Evolutionary conservation across 2,113 vertebrate species (phyloP).

Genomic region (Rhizomys pruinosus): DNA sequence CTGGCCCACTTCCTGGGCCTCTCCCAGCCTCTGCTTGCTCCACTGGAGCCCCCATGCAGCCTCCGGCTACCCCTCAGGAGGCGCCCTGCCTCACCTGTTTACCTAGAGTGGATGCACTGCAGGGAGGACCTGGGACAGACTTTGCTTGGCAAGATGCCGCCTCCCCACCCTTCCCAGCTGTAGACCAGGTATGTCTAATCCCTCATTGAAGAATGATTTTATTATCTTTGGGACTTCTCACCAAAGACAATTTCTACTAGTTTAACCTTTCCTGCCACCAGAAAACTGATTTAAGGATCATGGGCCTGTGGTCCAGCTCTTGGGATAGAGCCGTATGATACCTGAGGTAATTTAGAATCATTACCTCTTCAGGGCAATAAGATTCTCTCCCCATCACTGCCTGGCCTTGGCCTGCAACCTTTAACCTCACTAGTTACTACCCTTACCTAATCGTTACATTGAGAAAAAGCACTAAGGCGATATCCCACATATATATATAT

Average conservation of each 20-base stretch:
- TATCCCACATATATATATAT: too few relatives aligned
- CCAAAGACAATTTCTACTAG: not conserved
- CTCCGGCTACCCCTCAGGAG: not conserved
- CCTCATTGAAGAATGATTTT: not conserved
- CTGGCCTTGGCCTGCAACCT: not conserved
- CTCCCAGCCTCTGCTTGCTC: not conserved
- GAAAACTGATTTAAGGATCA: not conserved
- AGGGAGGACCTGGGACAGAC: not conserved
- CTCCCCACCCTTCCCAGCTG: not conserved
- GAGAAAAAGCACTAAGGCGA: not conserved
- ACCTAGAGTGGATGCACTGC: not conserved
- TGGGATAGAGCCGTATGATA: not conserved
- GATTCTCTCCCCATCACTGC: not conserved
- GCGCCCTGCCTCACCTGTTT: not conserved
- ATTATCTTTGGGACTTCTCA: conserved; percentile 30
- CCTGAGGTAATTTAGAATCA: not conserved
- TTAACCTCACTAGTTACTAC: not conserved
- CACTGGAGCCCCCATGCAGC: not conserved
- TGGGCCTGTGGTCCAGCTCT: not conserved
- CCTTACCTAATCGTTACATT: not conserved
- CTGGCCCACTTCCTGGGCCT: not conserved
- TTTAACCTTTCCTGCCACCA: conserved; percentile 12
- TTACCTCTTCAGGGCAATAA: not conserved
- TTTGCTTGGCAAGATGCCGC: not conserved
- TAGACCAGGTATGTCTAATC: not conserved